Evolutionary conservation across 2,797 vertebrate species (phyloP).

Genomic region (Merluccius polli): DNA sequence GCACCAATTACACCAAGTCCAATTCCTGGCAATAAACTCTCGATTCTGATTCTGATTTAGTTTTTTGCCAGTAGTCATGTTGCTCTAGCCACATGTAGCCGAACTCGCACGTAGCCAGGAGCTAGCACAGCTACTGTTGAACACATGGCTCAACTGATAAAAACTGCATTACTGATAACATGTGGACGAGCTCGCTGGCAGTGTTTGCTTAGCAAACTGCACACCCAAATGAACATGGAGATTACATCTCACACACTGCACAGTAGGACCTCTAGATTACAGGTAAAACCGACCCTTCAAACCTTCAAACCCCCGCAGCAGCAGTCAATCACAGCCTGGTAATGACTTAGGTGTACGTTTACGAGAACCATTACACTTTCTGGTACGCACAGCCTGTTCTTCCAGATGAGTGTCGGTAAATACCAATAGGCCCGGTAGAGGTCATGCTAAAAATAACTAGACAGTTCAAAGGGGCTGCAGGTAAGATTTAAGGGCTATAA

Average conservation of each 20-base stretch:
- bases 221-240: neutral
- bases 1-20: no score
- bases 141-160: neutral
- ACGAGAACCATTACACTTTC: neutral
- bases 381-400: neutral
- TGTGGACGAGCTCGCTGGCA: neutral
- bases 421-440: neutral
- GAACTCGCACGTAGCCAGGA: neutral
- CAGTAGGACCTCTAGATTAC: neutral
- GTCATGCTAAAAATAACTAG: neutral
- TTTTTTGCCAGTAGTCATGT: neutral
- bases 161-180: conserved; percentile 1
- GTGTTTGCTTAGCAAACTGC: neutral
- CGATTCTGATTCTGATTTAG: no score
- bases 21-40: no score
- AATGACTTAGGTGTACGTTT: neutral
- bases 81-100: neutral
- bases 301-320: neutral
- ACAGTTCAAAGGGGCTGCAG: neutral
- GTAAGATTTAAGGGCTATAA: neutral
- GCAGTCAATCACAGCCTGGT: neutral
- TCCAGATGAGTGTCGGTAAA: neutral
- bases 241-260: neutral
- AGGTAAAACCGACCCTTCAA: neutral
- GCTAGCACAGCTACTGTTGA: neutral